phyloP scores from a whole-genome alignment of 2,113 vertebrate species.

The Oceanites oceanicus region DNA sequence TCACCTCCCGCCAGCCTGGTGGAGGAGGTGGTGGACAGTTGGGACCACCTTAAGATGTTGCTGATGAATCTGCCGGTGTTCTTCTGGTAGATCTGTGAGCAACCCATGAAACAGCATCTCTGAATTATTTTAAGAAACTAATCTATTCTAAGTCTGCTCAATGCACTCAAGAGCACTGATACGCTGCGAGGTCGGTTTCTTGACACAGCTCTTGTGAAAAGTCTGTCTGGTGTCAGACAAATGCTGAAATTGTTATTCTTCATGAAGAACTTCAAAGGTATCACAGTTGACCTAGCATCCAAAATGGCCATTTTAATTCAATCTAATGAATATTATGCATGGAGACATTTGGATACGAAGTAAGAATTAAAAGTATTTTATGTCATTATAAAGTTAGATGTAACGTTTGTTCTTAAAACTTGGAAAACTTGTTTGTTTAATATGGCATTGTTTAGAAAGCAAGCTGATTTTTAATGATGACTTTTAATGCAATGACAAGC shows the following conservation, averaged over 20 bases:
- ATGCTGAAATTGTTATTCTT: background rate
- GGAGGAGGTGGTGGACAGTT: rapidly evolving
- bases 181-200: background rate
- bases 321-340: background rate
- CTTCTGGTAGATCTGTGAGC: background rate
- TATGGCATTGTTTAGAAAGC: background rate
- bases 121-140: background rate
- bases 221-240: background rate
- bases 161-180: background rate
- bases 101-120: no score
- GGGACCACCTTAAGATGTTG: background rate
- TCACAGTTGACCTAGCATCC: background rate
- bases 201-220: background rate
- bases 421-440: background rate
- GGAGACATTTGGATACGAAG: background rate
- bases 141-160: rapidly evolving
- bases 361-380: background rate
- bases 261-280: background rate
- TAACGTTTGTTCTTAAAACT: background rate
- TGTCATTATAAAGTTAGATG: background rate
- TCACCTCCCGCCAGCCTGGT: background rate
- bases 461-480: background rate
- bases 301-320: background rate
- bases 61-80: background rate
- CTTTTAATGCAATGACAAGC: background rate